Base-by-base conservation (phyloP, 2,113 vertebrate genomes). In the Naja naja region DNA sequence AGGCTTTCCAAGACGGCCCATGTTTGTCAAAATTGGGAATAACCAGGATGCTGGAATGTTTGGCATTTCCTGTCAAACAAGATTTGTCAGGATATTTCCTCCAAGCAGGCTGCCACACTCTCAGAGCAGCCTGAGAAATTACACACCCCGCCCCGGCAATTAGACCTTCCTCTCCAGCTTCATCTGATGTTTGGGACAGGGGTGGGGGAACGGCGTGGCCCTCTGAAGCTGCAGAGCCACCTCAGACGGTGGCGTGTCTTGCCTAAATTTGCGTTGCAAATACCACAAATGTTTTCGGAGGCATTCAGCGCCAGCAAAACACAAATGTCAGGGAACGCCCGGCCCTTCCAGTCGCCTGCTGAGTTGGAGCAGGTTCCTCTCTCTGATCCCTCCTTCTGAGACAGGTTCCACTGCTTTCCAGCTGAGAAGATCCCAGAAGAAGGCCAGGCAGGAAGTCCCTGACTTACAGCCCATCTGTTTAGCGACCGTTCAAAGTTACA, bases 1-100 rank as follows among this genome's bases (percentile, higher is more conserved):
- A 12, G 52, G 6, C n/a, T 58, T 23, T 87, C 6, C 55, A 12
- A 86, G 55, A 7, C 56, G 18, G 18, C 22, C 22, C 47, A 9
- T 5, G 27, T 39, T 43, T 43, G 85, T 58, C 56, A 64, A 88
- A 60, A 53, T 18, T 6, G 27, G 45, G 18, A 53, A 34, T 9
- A 23, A 92, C 43, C 1, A 49, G 58, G 6, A 87, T 60, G 16
- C n/a, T 43, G 47, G 91, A 88, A 92, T 92, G 47, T 11, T 18
- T n/a, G 56, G 91, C 56, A 88, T 92, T 92, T 91, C 91, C 91
- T 87, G 90, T 34, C 90, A 85, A 85, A 85, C 69, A 27, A 52
- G 69, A 91, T 85, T 25, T 30, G 8, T 47, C 20, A n/a, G 86
- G 30, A n/a, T 64, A 64, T 58, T 60, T 74, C 86, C 58, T 64